A percentile compares a stretch with the other conserved stretches of the same genome.
phyloP scores from a whole-genome alignment of 1,140 invertebrate species.

The Phymorhynchus buccinoides region DNA sequence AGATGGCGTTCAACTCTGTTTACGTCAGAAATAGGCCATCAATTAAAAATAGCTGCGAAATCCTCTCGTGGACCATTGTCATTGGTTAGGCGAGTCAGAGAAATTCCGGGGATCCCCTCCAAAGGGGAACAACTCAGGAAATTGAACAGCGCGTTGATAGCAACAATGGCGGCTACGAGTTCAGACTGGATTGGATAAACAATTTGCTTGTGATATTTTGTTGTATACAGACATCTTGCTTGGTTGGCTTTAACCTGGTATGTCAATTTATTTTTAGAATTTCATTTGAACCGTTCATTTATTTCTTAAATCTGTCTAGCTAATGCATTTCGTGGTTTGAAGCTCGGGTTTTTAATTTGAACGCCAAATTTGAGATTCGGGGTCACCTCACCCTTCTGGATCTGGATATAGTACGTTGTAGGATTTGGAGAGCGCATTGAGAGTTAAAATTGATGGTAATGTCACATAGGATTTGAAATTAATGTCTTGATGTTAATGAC shows the following conservation, averaged over 20 bases:
- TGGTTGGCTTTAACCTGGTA: too few relatives aligned
- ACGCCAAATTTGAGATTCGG: too few relatives aligned
- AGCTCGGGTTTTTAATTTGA: too few relatives aligned
- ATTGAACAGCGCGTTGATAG: constrained; percentile 7
- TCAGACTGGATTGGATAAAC: neutral
- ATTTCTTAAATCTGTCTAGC: too few relatives aligned
- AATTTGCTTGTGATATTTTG: neutral
- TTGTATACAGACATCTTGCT: neutral
- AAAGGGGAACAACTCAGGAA: constrained; percentile 18
- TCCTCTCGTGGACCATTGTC: constrained; percentile 37
- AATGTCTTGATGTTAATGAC: too few relatives aligned
- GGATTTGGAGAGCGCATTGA: too few relatives aligned
- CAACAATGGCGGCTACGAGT: constrained; percentile 31
- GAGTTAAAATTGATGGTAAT: too few relatives aligned
- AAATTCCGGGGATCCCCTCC: constrained; percentile 29
- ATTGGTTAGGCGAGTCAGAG: constrained; percentile 35
- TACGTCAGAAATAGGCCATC: constrained; percentile 50
- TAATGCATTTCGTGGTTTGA: too few relatives aligned
- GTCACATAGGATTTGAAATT: too few relatives aligned
- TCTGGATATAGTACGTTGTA: too few relatives aligned
- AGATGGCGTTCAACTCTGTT: constrained; percentile 52
- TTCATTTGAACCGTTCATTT: too few relatives aligned
- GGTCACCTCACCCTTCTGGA: too few relatives aligned
- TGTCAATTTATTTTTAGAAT: neutral
- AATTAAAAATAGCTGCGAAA: constrained; percentile 37